Evolutionary conservation across 2,113 vertebrate species (phyloP), one percentile per base, ranked within the genome.

Genomic region (Hippocampus barbouri): DNA sequence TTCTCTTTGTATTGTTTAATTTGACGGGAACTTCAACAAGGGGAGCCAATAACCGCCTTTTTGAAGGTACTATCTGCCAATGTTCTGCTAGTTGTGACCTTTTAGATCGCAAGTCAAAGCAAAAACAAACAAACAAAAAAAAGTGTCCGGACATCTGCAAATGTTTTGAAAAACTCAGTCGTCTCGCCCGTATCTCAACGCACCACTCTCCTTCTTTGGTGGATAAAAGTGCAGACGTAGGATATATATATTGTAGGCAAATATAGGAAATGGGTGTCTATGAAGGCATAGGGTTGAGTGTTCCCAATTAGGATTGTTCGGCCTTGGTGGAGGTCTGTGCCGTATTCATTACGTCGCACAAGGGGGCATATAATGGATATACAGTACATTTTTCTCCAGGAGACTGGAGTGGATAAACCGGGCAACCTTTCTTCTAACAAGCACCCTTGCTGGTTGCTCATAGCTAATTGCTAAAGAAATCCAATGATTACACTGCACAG

Each of bases 381-480:
- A 57, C 75, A 66, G 68, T 79, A 41, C 38, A 43, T 41, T 64
- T 81, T 72, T 82, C 38, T 70, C 59, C 47, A 43, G 66, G 47
- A 82, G 68, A 73, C 30, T 67, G 45, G 40, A 62, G 72, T 75
- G 64, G 73, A 78, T 85, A 66, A 66, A 76, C 67, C 49, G 74
- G 72, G 79, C 69, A 87, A 79, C 79, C 79, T 83, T 83, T 80
- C 70, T 66, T 81, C 76, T 75, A 74, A 82, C 84, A 87, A 83
- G 85, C 80, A 85, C 75, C 78, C 79, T 54, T 69, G 81, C 81
- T 83, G 79, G 84, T 87, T 84, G 85, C 84, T 92, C 88, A 89
- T 80, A 87, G 89, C 88, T 90, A 92, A 91, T 90, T 89, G 81
- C 88, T 90, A 87, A 90, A 88, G 85, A 91, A 91, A 91, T 89